phyloP scores from a whole-genome alignment of 2,888 invertebrate genomes.

The Phasia obesa region DNA sequence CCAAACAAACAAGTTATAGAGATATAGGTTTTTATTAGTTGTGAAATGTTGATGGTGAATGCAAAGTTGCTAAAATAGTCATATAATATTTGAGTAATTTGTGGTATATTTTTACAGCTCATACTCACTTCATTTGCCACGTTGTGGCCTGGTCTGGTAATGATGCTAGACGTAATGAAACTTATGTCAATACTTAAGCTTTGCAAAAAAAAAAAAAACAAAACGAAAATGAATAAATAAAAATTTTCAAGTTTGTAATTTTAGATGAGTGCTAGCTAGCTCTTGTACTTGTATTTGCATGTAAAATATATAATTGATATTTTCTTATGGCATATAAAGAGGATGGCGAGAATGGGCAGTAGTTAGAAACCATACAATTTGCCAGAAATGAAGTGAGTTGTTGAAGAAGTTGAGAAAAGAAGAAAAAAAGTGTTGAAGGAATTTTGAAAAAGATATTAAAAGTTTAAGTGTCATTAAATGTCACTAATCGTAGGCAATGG shows the following conservation, averaged over 20 bases:
- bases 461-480: background rate
- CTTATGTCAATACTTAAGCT: slow-evolving; percentile 59
- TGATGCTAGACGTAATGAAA: slow-evolving; percentile 51
- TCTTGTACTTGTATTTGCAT: slow-evolving; percentile 36
- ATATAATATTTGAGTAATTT: slow-evolving; percentile 65
- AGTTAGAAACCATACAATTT: slow-evolving; percentile 22
- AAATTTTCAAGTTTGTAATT: slow-evolving; percentile 41
- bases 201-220: background rate
- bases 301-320: slow-evolving; percentile 58
- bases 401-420: background rate
- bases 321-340: slow-evolving; percentile 1
- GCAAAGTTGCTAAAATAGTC: slow-evolving; percentile 66
- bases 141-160: slow-evolving; percentile 25
- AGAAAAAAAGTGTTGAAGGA: background rate
- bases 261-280: slow-evolving; percentile 37
- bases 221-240: too few relatives aligned
- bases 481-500: background rate
- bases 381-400: slow-evolving; percentile 3
- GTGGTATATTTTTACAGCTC: slow-evolving; percentile 54
- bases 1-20: slow-evolving; percentile 15
- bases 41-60: slow-evolving; percentile 49
- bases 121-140: slow-evolving; percentile 51
- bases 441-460: background rate
- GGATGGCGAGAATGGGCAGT: background rate
- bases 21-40: slow-evolving; percentile 41